Base-by-base conservation (phyloP, 2,888 invertebrate species). In the Beris morrisii region DNA sequence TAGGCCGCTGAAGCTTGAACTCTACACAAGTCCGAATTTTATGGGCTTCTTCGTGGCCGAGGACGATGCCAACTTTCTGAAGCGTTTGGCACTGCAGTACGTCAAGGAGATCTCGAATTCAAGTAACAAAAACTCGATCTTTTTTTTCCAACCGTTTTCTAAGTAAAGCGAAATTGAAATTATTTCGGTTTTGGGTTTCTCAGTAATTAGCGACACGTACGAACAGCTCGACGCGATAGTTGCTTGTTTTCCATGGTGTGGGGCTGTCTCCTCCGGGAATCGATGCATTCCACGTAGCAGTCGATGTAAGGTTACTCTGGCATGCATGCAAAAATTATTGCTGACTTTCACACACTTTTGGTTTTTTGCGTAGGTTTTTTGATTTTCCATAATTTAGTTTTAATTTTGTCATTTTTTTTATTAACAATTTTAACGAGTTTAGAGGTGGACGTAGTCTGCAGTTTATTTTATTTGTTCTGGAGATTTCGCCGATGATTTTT, bases 1-100 rank as follows among this genome's bases (percentile, higher is more conserved):
- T 72, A 85, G 85, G 67, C 86, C 87, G 0, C 80, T 91, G 5
- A 87, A 87, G 73, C 80, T 95, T 58, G 94, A 95, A 78, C 87
- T 90, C 0, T 94, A 94, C 75, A 87, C 91, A 57, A 93, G 93
- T 32, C 89, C 88, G 15, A 94, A 93, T 79, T 95, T 94, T 77
- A 93, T 95, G 89, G 95, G 95, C 0, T 85, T 94, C 57, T 95
- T 95, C 81, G 88, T 95, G 3, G 88, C 89, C 12, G 91, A 93
- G 72, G 86, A 89, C 70, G 90, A 91, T 81, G 91, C 92, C 0
- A 89, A 90, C 71, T 89, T 91, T 77, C 82, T 95, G 66, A 91
- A 90, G 77, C 85, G 88, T 71, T 84, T 94, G 71, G 90, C 93
- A 3, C 83, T 89, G 72, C 88, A 90, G 75, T 93, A 91, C 83